phyloP scores from a whole-genome alignment of 1,140 invertebrate genomes.

The Bemisia tabaci region DNA sequence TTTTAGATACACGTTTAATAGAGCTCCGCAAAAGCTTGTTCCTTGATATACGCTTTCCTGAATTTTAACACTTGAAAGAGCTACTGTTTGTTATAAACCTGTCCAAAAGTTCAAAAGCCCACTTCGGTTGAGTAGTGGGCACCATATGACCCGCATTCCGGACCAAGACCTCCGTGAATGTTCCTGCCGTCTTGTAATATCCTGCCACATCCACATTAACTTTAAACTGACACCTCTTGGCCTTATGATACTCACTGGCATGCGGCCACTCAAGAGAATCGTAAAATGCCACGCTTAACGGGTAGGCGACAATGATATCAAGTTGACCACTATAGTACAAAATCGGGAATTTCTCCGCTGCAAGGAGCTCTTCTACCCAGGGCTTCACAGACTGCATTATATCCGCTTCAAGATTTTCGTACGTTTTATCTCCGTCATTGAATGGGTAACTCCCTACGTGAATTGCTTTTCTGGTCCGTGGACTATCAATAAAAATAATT shows the following conservation, averaged over 20 bases:
- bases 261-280: constrained; percentile 33
- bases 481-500: constrained; percentile 42
- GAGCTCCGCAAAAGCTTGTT: too few species aligned
- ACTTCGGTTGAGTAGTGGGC: constrained; percentile 43
- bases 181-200: constrained; percentile 41
- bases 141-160: constrained; percentile 51
- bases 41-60: too few species aligned
- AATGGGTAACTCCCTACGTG: constrained; percentile 7
- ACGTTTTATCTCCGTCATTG: constrained; percentile 39
- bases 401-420: constrained; percentile 54
- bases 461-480: constrained; percentile 30
- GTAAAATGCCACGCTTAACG: constrained; percentile 57
- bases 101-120: constrained; percentile 35
- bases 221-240: constrained; percentile 30
- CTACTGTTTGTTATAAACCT: too few species aligned
- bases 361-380: constrained; percentile 51
- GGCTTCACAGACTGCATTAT: constrained; percentile 69
- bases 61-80: too few species aligned
- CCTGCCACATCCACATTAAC: too few species aligned
- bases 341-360: constrained; percentile 42
- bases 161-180: constrained; percentile 45
- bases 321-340: constrained; percentile 70
- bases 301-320: too few species aligned
- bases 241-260: constrained; percentile 27
- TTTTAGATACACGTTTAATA: too few species aligned